phyloP scores from a whole-genome alignment of 1,140 invertebrate genomes.

The Papilio machaon region DNA sequence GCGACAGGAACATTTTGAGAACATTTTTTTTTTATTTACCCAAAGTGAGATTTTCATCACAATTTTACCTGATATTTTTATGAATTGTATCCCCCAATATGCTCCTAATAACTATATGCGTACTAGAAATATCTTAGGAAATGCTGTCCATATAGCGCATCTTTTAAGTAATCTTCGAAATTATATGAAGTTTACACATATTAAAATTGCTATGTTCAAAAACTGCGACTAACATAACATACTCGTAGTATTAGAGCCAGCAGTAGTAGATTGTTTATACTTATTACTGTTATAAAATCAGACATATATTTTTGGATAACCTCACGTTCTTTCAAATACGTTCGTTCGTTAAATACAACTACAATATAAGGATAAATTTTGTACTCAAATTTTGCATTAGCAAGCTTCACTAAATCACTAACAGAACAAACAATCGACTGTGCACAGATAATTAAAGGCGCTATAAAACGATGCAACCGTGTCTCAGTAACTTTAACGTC shows the following conservation, averaged over 20 bases:
- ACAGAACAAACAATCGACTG: slow-evolving; percentile 33
- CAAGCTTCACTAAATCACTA: slow-evolving; percentile 28
- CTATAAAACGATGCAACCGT: slow-evolving; percentile 50
- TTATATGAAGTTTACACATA: too few relatives aligned
- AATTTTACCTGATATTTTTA: not conserved
- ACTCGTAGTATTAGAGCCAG: too few relatives aligned
- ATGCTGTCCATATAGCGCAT: too few relatives aligned
- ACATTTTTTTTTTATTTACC: slow-evolving; percentile 8
- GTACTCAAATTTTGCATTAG: not conserved
- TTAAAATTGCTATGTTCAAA: too few relatives aligned
- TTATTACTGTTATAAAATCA: too few relatives aligned
- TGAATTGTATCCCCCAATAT: not conserved
- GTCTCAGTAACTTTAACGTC: slow-evolving; percentile 41
- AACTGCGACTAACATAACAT: not conserved
- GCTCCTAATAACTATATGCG: too few relatives aligned
- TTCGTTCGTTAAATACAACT: too few relatives aligned
- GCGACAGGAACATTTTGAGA: slow-evolving; percentile 21
- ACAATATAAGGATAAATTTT: not conserved
- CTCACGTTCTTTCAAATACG: too few relatives aligned
- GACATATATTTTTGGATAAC: too few relatives aligned
- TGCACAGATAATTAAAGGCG: slow-evolving; percentile 43
- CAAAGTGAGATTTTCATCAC: not conserved
- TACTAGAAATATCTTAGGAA: too few relatives aligned
- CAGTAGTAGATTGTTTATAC: too few relatives aligned
- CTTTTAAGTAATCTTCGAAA: too few relatives aligned